phyloP scores from a whole-genome alignment of 2,797 vertebrate genomes.

The Helostoma temminkii region DNA sequence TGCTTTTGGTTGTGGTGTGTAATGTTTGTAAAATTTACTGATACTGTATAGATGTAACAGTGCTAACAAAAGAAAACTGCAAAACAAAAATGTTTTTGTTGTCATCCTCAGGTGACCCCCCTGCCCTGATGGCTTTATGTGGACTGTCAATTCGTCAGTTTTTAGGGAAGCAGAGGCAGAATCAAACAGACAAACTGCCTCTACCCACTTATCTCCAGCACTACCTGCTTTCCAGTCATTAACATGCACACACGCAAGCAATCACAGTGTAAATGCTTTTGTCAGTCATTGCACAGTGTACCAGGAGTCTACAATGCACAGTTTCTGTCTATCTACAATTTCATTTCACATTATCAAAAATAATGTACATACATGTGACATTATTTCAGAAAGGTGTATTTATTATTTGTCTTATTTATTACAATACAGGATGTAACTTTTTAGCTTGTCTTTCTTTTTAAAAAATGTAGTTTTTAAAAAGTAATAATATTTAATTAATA shows the following conservation, averaged over 20 bases:
- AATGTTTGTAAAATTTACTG: too few relatives aligned
- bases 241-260: constrained; percentile 14
- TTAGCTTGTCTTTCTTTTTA: too few relatives aligned
- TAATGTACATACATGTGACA: not conserved
- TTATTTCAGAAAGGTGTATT: constrained; percentile 5
- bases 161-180: constrained; percentile 62
- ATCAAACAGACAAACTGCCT: constrained; percentile 60
- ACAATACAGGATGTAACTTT: not conserved
- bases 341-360: not conserved
- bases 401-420: constrained; percentile 43
- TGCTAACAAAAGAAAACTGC: too few relatives aligned
- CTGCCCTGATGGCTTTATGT: constrained; percentile 76
- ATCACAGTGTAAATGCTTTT: constrained; percentile 26
- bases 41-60: too few relatives aligned
- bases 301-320: not conserved
- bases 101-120: constrained; percentile 73
- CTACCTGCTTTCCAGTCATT: constrained; percentile 64
- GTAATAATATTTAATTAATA: too few relatives aligned
- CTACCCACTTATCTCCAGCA: constrained; percentile 70
- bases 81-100: constrained; percentile 20
- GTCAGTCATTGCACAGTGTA: not conserved
- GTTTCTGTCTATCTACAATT: too few relatives aligned
- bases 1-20: too few relatives aligned
- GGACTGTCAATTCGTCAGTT: constrained; percentile 59
- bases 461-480: too few relatives aligned